These are phyloP conservation scores for Leucoraja ocellata DNA, from an alignment of 2,797 vertebrate genomes.

Conservation along the genomic window DNA sequence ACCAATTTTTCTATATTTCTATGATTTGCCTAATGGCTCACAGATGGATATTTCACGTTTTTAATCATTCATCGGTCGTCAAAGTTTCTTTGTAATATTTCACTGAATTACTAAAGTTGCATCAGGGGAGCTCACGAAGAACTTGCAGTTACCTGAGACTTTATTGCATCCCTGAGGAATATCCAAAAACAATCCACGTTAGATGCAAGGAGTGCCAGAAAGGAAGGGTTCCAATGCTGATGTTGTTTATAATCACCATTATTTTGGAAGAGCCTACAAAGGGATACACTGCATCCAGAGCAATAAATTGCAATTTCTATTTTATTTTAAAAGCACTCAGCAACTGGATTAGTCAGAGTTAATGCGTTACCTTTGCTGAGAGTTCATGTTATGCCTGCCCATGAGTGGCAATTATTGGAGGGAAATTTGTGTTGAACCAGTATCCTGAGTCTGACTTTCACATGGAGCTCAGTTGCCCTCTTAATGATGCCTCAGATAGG, in stretches of 20 bases:
- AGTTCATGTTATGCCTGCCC: no score
- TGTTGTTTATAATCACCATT: not conserved
- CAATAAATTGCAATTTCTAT: not conserved
- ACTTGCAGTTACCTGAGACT: not conserved
- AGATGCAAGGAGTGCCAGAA: not conserved
- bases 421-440: no score
- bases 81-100: no score
- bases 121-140: not conserved
- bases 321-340: not conserved
- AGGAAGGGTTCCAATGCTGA: not conserved
- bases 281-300: not conserved
- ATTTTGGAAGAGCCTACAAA: not conserved
- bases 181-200: not conserved
- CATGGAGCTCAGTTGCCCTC: no score
- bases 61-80: no score
- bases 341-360: not conserved
- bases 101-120: not conserved
- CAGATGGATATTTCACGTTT: not conserved
- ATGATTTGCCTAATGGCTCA: not conserved
- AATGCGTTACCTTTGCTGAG: not conserved
- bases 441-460: no score
- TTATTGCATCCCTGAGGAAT: not conserved
- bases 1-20: no score
- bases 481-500: no score
- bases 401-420: no score